Conservation (phyloP, 2,888 invertebrate species). For the Helicoverpa assulta region DNA sequence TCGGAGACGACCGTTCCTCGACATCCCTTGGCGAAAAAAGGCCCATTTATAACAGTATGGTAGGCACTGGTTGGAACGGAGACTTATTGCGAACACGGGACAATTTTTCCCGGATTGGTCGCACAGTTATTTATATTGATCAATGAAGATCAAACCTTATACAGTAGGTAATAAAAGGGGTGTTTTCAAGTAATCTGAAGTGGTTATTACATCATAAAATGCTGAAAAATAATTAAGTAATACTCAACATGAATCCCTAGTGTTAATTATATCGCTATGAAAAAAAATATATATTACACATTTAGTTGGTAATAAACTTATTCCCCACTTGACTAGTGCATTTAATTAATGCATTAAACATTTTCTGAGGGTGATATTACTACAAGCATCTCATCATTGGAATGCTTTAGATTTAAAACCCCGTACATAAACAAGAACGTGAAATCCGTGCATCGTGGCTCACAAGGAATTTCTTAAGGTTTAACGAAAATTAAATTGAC, state of each 20-base stretch:
- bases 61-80: slow-evolving; percentile 55
- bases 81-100: slow-evolving; percentile 55
- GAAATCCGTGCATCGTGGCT: slow-evolving; percentile 62
- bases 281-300: too few species aligned
- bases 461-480: slow-evolving; percentile 64
- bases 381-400: too few species aligned
- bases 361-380: too few species aligned
- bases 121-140: slow-evolving; percentile 55
- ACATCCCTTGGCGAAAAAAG: slow-evolving; percentile 56
- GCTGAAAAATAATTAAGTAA: too few species aligned
- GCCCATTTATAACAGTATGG: slow-evolving; percentile 59
- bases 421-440: slow-evolving; percentile 51
- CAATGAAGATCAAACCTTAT: slow-evolving; percentile 38
- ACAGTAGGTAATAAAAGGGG: neutral
- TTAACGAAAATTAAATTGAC: slow-evolving; percentile 65
- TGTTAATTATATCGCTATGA: too few species aligned
- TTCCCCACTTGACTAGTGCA: too few species aligned
- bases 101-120: slow-evolving; percentile 57
- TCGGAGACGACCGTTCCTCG: slow-evolving; percentile 43
- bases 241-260: too few species aligned
- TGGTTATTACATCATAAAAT: too few species aligned
- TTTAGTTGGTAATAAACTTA: too few species aligned
- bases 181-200: neutral
- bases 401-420: slow-evolving; percentile 38
- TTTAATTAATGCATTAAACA: too few species aligned